Percentiles rank a stretch among this genome's conserved stretches.
Conservation (phyloP, 2,797 vertebrate species). For the Enteromius viviparus region DNA sequence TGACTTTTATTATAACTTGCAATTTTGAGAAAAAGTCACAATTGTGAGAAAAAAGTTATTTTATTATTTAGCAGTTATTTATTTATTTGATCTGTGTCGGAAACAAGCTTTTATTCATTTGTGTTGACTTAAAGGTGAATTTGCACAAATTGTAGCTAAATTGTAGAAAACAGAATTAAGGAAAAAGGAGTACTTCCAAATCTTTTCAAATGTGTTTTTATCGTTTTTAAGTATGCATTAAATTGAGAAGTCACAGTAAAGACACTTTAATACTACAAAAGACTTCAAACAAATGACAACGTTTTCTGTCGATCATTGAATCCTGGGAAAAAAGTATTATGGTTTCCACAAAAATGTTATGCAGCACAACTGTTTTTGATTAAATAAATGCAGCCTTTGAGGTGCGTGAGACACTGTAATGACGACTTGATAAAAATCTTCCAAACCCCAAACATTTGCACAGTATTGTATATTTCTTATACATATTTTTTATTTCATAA, state of each 20-base stretch:
- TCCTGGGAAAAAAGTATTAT: not conserved
- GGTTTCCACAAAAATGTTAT: not conserved
- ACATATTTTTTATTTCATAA: not conserved
- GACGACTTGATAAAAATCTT: not conserved
- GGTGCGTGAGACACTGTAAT: not conserved
- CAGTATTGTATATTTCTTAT: not conserved
- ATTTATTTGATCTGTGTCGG: not conserved
- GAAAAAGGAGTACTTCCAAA: not conserved
- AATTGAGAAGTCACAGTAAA: not conserved
- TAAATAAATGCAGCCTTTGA: not conserved
- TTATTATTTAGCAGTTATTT: too few species aligned
- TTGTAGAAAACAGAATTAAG: not conserved
- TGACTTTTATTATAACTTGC: not conserved
- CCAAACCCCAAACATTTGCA: not conserved
- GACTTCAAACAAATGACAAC: not conserved
- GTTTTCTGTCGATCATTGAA: too few species aligned
- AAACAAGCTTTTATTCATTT: not conserved
- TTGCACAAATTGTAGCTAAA: not conserved
- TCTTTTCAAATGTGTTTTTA: not conserved
- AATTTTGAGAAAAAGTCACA: not conserved
- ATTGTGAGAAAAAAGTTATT: not conserved
- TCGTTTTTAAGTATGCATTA: not conserved
- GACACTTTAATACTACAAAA: not conserved
- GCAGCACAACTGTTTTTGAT: conserved; percentile 3
- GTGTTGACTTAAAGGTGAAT: conserved; percentile 13